A percentile compares a stretch with the other conserved stretches of the same genome.
Conservation (phyloP, 2,113 vertebrate genomes). For the Vombatus ursinus region DNA sequence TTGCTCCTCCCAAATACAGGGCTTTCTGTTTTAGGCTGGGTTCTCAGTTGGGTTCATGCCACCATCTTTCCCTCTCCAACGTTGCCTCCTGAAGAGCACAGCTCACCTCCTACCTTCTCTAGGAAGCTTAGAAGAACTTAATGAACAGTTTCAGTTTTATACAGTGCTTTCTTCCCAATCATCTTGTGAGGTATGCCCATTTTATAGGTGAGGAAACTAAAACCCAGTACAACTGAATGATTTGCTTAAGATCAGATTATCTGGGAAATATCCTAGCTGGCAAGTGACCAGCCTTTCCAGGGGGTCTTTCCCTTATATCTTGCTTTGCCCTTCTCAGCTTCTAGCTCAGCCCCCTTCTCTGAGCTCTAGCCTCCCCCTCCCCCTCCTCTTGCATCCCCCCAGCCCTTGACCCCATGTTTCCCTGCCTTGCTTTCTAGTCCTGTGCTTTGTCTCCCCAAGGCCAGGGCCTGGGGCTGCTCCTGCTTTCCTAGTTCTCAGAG, state of each 20-base stretch:
- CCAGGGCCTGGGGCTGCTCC: no score
- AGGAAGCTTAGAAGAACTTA: neutral
- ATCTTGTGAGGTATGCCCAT: neutral
- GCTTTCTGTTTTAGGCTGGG: no score
- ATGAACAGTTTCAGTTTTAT: neutral
- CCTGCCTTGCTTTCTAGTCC: neutral
- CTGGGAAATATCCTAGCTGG: neutral
- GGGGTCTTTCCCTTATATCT: no score
- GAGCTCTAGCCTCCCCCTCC: no score
- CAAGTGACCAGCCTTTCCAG: no score
- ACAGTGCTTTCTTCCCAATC: neutral
- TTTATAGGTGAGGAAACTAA: neutral
- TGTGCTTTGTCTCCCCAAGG: neutral
- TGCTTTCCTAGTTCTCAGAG: neutral
- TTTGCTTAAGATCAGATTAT: neutral
- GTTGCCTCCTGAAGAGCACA: neutral
- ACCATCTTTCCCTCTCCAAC: neutral
- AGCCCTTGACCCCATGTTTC: neutral
- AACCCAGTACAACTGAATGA: neutral
- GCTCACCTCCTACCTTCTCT: neutral
- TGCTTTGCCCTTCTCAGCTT: no score
- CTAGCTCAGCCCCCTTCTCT: neutral
- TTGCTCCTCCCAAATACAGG: neutral
- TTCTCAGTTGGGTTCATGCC: neutral
- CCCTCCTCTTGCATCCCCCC: no score